Base-by-base conservation (phyloP, 2,797 vertebrate species). In the Melopsittacus undulatus region DNA sequence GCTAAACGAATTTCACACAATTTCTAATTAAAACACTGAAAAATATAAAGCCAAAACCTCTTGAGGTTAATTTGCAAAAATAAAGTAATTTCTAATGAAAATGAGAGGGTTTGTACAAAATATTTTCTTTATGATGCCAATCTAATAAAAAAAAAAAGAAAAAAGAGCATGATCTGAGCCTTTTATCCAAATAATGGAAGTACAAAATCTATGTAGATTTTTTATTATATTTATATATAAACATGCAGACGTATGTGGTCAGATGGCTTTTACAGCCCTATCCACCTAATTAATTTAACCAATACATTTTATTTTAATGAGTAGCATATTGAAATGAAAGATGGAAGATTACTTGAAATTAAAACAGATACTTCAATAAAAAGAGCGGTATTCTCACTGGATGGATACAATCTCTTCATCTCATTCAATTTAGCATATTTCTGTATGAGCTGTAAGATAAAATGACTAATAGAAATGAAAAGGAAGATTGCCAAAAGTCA, bases 341-440 rank as follows among this genome's bases (percentile, higher is more conserved):
- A 36, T 89, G 52, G 66, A 86, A 83, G 56, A 36, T 85, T 92
- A 63, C 88, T 85, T 96, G 51, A 89, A 87, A 94, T 94, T 77
- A 93, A 84, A 95, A 36, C 45, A 70, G 32, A 61, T 90, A 52
- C 48, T 89, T 77, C 68, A 94, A 30, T 68, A 13, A 95, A 88
- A 94, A 93, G 32, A 68, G 21, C 83, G 90, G 32, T 94, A 70
- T 85, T 89, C 34, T 95, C n/a, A 66, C 27, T 93, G 48, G 45
- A 68, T 91, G 70, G 75, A 75, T 92, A 74, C 34, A 14, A 76
- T 80, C 56, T 89, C 42, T 59, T 80, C 29, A 68, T 79, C 56
- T 92, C 72, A 64, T 91, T 89, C 78, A 74, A 21, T 78, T 90
- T 76, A 87, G 64, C 9, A 7, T 87, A 51, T 74, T 94, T 87